Conservation (phyloP, 2,888 invertebrate genomes). For the Eretmocerus hayati region DNA sequence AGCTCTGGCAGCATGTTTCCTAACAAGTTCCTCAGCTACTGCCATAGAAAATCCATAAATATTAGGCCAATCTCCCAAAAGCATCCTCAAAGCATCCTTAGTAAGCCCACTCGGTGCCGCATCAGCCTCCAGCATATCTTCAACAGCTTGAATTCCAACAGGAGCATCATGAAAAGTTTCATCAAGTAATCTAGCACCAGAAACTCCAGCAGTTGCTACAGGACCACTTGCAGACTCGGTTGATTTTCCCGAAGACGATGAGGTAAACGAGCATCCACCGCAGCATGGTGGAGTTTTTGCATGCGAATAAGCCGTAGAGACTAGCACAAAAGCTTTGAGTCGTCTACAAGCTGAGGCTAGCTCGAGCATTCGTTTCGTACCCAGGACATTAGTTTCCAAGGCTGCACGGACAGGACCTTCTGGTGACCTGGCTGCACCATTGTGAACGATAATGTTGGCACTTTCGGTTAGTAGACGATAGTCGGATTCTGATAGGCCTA, state of each 20-base stretch:
- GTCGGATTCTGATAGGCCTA: constrained; percentile 27
- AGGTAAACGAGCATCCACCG: no score
- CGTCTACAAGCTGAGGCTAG: constrained; percentile 29
- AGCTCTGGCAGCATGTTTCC: constrained; percentile 23
- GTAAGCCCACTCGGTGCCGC: constrained; percentile 24
- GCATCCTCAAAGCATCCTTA: constrained; percentile 18
- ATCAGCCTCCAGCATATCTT: constrained; percentile 29
- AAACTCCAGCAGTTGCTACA: no score
- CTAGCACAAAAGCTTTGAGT: constrained; percentile 28
- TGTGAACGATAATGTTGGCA: constrained; percentile 32
- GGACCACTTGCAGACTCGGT: no score
- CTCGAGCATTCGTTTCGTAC: constrained; percentile 30
- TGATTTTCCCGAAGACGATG: no score
- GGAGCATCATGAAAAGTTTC: constrained; percentile 33
- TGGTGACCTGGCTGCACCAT: constrained; percentile 26
- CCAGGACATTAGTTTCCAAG: constrained; percentile 29
- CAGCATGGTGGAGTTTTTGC: no score
- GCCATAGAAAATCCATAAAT: constrained; percentile 31
- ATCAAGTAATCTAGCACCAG: constrained; percentile 24
- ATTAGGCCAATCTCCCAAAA: constrained; percentile 30
- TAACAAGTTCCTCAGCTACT: constrained; percentile 31
- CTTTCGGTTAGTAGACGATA: constrained; percentile 23
- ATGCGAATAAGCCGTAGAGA: constrained; percentile 34
- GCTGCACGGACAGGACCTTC: constrained; percentile 19
- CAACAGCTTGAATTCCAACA: constrained; percentile 27